Evolutionary conservation across 2,797 vertebrate genomes (phyloP).

Genomic region (Salmo trutta): DNA sequence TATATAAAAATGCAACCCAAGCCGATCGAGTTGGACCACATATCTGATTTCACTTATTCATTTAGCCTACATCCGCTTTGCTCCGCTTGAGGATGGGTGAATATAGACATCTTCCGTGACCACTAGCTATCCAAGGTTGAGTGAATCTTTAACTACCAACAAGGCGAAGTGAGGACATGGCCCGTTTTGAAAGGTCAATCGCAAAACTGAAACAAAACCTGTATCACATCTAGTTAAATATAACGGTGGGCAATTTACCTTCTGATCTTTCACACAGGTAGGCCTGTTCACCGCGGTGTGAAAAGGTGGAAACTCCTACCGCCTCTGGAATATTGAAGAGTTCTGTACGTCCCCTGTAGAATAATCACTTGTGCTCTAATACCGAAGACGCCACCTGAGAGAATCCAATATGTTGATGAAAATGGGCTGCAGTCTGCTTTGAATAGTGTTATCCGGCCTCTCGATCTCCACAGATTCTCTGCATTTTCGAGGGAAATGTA

Average conservation of each 20-base stretch:
- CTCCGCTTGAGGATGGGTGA: too few relatives aligned
- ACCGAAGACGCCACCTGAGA: conserved; percentile 46
- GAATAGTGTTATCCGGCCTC: neutral
- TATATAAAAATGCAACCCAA: too few relatives aligned
- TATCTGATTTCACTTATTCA: neutral
- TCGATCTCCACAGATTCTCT: conserved; percentile 30
- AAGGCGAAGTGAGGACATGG: neutral
- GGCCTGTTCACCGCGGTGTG: neutral
- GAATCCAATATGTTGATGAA: conserved; percentile 36
- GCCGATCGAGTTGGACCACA: too few relatives aligned
- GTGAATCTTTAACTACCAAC: neutral
- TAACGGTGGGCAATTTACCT: conserved; percentile 10
- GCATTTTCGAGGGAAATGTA: conserved; percentile 38
- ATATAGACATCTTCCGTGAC: neutral
- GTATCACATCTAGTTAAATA: neutral
- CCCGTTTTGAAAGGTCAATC: neutral
- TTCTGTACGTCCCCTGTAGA: neutral
- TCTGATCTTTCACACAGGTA: conserved; percentile 4
- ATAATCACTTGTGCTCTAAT: conserved; percentile 32
- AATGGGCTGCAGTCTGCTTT: conserved; percentile 20
- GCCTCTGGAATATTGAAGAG: neutral
- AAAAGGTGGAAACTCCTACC: neutral
- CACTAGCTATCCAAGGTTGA: neutral
- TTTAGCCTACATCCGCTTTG: neutral
- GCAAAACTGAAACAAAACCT: neutral